Percentiles rank a stretch among this genome's conserved stretches.
phyloP scores from a whole-genome alignment of 2,113 vertebrate species.

The Cyprinodon tularosa region DNA sequence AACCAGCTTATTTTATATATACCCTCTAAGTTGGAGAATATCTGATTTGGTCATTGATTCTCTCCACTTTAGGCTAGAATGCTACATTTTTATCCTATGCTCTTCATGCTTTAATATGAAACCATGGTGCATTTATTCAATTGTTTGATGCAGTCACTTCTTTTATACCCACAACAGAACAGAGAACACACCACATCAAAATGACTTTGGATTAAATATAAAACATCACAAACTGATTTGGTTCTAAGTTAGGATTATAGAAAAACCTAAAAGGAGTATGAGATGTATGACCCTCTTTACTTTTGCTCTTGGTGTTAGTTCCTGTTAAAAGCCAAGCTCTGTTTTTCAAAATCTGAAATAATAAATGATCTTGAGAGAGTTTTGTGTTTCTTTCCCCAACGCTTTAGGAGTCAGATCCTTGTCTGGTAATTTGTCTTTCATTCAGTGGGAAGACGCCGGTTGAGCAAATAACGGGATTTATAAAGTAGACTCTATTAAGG shows the following conservation, averaged over 20 bases:
- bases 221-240: background rate
- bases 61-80: background rate
- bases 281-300: background rate
- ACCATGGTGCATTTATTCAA: background rate
- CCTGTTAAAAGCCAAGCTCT: background rate
- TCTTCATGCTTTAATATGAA: background rate
- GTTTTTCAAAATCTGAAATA: slow-evolving; percentile 9
- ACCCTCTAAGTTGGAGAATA: background rate
- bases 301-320: slow-evolving; percentile 16
- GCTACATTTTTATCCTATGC: background rate
- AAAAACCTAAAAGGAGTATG: background rate
- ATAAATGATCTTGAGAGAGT: slow-evolving; percentile 7
- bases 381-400: background rate
- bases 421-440: background rate
- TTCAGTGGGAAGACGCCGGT: background rate
- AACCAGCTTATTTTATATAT: too few relatives aligned
- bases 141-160: background rate
- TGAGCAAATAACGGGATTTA: background rate
- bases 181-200: background rate
- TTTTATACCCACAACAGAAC: background rate
- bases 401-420: background rate
- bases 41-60: background rate
- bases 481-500: too few relatives aligned
- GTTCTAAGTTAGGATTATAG: slow-evolving; percentile 12
- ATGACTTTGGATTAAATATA: background rate